These are phyloP conservation scores for Enteromius trimaculatus DNA, from an alignment of 2,797 vertebrate species.

Conservation along the genomic window DNA sequence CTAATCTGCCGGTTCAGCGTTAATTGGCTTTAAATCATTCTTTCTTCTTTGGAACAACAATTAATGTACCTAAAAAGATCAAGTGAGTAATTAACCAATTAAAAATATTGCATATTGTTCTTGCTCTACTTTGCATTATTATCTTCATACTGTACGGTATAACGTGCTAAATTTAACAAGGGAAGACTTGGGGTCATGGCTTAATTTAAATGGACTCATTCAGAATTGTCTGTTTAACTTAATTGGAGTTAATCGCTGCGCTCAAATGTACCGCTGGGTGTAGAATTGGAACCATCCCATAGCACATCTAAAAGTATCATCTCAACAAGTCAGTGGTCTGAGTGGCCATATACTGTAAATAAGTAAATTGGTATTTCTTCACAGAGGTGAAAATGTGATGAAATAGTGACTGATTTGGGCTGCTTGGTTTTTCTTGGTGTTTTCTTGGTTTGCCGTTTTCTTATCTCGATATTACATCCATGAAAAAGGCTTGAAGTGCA, in stretches of 20 bases:
- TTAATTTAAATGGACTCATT: too few relatives aligned
- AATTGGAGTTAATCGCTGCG: neutral
- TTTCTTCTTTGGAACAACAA: neutral
- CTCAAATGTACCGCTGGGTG: neutral
- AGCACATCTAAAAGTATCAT: neutral
- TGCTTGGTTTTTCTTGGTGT: too few relatives aligned
- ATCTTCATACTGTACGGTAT: too few relatives aligned
- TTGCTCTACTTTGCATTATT: too few relatives aligned
- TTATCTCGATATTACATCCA: constrained; percentile 21
- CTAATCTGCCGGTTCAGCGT: too few relatives aligned
- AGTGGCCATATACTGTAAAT: neutral
- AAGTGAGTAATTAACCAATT: neutral
- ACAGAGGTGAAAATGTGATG: neutral
- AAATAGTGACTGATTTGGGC: neutral
- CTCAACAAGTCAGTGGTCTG: neutral
- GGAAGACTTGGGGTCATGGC: neutral
- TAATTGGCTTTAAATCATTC: neutral
- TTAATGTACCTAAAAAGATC: neutral
- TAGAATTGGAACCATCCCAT: neutral
- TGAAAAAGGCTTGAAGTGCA: constrained; percentile 30
- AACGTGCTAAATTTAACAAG: neutral
- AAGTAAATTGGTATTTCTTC: neutral
- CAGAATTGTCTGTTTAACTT: neutral
- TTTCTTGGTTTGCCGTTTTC: too few relatives aligned
- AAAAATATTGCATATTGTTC: too few relatives aligned